Base-by-base conservation (phyloP, 2,888 invertebrate genomes). In the Mechanitis mazaeus region DNA sequence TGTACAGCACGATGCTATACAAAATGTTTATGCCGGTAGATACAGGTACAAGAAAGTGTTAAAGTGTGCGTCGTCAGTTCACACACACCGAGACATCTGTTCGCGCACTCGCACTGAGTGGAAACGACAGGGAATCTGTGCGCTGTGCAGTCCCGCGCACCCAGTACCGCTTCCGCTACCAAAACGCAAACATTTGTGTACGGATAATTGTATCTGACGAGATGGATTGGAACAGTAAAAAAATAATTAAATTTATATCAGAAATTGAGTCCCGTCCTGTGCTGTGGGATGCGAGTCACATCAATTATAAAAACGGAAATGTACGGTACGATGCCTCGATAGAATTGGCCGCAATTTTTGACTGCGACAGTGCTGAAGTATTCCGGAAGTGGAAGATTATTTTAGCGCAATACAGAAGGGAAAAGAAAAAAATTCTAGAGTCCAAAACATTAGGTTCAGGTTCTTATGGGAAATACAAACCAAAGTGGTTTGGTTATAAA, bases 381-480 rank as follows among this genome's bases (percentile, higher is more conserved):
- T 65, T 68, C 64, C 66, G 69, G 66, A 68, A 69, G 64, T 68
- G 64, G 65, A 65, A 68, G 59, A 69, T 69, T 65, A 66, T 69
- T 69, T 69, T 68, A 60, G 64, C 66, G 61, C 64, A 68, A 58
- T 68, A 68, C 54, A 65, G 64, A 65, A 67, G 67, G 68, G 65
- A 69, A 65, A 69, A 69, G 60, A 66, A 69, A 64, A 68, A 68
- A 64, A 64, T 68, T 54, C 60, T 60, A 60, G 68, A 61, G 28
- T 69, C 63, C 62, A 67, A 69, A 69, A 61, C 64, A 62, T 64
- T 65, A 64, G 65, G 64, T 65, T 65, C 65, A 63, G 65, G 65
- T 42, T 55, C 59, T 59, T 56, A 28, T 60, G 61, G 64, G 57
- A 65, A 60, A 60, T 65, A 65, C 55, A 62, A 65, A 56, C 65